A percentile compares a stretch with the other conserved stretches of the same genome.
Conservation (phyloP, 2,113 vertebrate species). For the Ophthalmolycus amberensis region DNA sequence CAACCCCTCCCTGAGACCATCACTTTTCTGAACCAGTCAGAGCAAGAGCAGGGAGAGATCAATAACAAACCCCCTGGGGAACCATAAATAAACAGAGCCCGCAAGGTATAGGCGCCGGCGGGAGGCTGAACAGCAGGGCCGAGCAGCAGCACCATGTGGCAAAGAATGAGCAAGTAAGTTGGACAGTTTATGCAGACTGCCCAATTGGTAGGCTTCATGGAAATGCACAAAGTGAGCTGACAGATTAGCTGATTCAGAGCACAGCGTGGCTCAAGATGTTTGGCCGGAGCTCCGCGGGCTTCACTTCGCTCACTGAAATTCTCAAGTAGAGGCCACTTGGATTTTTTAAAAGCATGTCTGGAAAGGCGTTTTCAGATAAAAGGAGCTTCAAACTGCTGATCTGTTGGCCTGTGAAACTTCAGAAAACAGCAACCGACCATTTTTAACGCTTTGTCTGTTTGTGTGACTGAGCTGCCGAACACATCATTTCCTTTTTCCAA, state of each 20-base stretch:
- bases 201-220: constrained; percentile 16
- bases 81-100: constrained; percentile 58
- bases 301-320: constrained; percentile 19
- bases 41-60: constrained; percentile 48
- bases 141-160: constrained; percentile 7
- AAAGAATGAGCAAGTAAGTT: constrained; percentile 30
- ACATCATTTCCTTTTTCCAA: not conserved
- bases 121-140: constrained; percentile 7
- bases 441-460: not conserved
- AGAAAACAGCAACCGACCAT: not conserved
- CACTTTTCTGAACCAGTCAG: constrained; percentile 40
- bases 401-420: not conserved
- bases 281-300: constrained; percentile 14
- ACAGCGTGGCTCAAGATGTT: constrained; percentile 19
- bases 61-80: constrained; percentile 47
- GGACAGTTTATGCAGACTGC: constrained; percentile 17
- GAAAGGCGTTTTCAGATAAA: constrained; percentile 12
- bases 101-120: constrained; percentile 39
- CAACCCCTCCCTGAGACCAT: constrained; percentile 24
- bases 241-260: constrained; percentile 45
- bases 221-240: constrained; percentile 28
- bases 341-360: not conserved
- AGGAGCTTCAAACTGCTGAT: not conserved
- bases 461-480: not conserved
- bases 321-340: not conserved